These are phyloP conservation scores for Drosophila suboccidentalis DNA, from an alignment of 2,888 invertebrate genomes.

Conservation along the genomic window DNA sequence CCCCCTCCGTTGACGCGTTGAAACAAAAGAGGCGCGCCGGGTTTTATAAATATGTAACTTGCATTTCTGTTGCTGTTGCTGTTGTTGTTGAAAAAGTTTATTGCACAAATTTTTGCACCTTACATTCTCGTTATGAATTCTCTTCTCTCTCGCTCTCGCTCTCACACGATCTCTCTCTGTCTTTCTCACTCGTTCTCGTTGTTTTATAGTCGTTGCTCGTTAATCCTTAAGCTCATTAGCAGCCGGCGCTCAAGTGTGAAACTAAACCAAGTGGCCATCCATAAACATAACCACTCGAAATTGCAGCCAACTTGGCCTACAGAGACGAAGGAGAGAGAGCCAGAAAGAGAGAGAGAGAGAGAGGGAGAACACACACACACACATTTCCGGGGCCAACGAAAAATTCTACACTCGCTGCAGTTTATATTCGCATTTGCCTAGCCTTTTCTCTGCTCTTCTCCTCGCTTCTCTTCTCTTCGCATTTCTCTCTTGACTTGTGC, in stretches of 20 bases:
- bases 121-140: constrained; percentile 7
- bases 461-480: background rate
- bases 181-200: background rate
- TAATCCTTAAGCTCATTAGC: constrained; percentile 79
- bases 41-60: constrained; percentile 42
- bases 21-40: constrained; percentile 43
- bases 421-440: constrained; percentile 33
- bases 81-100: constrained; percentile 28
- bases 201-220: constrained; percentile 1
- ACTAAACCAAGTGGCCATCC: constrained; percentile 75
- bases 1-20: constrained; percentile 43
- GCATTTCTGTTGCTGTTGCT: constrained; percentile 33
- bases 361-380: constrained; percentile 17
- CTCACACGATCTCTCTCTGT: background rate
- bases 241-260: constrained; percentile 74
- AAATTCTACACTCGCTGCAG: constrained; percentile 37
- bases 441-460: background rate
- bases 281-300: constrained; percentile 58
- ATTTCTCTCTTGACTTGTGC: background rate
- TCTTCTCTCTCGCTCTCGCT: background rate
- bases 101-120: constrained; percentile 24
- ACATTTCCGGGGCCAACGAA: constrained; percentile 35
- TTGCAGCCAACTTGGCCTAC: constrained; percentile 15
- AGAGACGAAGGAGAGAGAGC: background rate
- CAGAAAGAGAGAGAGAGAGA: background rate